Evolutionary conservation across 2,797 vertebrate species (phyloP), one percentile per base, ranked within the genome.

Genomic region (Notolepis coatsorum): DNA sequence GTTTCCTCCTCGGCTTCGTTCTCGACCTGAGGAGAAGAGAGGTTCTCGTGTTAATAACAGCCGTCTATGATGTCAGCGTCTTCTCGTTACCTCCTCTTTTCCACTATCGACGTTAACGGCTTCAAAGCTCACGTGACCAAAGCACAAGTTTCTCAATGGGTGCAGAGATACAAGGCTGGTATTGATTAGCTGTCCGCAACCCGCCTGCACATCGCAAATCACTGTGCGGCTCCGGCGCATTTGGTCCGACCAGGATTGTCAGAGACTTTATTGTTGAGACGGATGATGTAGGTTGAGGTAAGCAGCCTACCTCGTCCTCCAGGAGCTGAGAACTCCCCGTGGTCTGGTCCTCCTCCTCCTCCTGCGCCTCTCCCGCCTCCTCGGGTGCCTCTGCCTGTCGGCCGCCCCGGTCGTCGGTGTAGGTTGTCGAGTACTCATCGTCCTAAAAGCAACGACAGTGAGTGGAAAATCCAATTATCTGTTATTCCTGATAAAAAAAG

Each of bases 391-490:
- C 85, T 37, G 78, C 58, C 37, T 73, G 80, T 35, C 77, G 77
- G 20, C 63, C 65, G 48, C 73, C 77, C 60, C 79, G 81, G 57
- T 73, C 77, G 50, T 90, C 89, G 63, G 75, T 88, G 61, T 92
- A 95, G 7, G 91, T 90, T 7, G 90, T 90, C 55, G 93, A 87
- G 71, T 94, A 95, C 47, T 96, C 96, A 85, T 96, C 94, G 82
- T 95, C 95, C 96, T 96, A 61, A 38, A 68, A 65, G 73, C 59
- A 75, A 49, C 30, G 69, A 3, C 1, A 41, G 12, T 5, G 18
- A 51, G 71, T 4, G 7, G 50, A 73, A 57, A 65, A 68, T 12
- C 30, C 17, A 20, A 15, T 7, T 18, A 39, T 17, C 23, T 41
- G 17, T 43, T 55, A 4, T 9, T 18, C 58, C 8, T 12, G 10